Base-by-base conservation (phyloP, 53 echinoderm and acorn worm species). In the Temnopleurus reevesii region DNA sequence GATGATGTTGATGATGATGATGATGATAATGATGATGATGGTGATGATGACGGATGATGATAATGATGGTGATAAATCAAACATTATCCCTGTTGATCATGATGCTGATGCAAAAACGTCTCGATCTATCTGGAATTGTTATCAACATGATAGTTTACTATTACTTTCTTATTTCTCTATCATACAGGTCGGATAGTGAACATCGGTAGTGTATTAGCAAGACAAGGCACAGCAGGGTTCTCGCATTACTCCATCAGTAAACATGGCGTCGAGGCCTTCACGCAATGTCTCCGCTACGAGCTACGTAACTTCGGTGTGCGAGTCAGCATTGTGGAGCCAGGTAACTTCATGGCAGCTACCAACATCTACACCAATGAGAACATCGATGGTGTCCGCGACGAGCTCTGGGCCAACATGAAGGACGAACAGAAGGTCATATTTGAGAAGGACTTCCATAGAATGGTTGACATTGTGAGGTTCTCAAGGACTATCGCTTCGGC, bases 291-390 rank as follows among this genome's bases (percentile, higher is more conserved):
- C 15, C 92, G 99, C n/a, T 93, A 94, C 89, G 98, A 98, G 82
- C 91, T 98, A 84, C 86, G 86, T 1, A 82, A 89, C 46, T 95
- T 92, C 83, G 97, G 97, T 25, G 93, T 97, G 0, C 89, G 77
- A 12, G 98, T 94, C 65, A 91, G 89, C 89, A 96, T 99, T 49
- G 77, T 99, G 12, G 99, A 99, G 77, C 99, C 99, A 33, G 99
- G 99, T 12, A 99, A 99, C 81, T 99, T 93, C 90, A 84, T 99
- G 63, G 96, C 94, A 6, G 96, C 99, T 24, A 99, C 99, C n/a
- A 94, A 94, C 36, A 92, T 99, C 77, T 99, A 93, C 85, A 99
- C 94, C 49, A 87, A 92, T 25, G 96, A 92, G 38, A 91, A 64
- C 82, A 94, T 99, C 47, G 90, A 93, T 45, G 47, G 82, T 2